Evolutionary conservation across 2,113 vertebrate genomes (phyloP), one percentile per base, ranked within the genome.

Genomic region (Helogale parvula): DNA sequence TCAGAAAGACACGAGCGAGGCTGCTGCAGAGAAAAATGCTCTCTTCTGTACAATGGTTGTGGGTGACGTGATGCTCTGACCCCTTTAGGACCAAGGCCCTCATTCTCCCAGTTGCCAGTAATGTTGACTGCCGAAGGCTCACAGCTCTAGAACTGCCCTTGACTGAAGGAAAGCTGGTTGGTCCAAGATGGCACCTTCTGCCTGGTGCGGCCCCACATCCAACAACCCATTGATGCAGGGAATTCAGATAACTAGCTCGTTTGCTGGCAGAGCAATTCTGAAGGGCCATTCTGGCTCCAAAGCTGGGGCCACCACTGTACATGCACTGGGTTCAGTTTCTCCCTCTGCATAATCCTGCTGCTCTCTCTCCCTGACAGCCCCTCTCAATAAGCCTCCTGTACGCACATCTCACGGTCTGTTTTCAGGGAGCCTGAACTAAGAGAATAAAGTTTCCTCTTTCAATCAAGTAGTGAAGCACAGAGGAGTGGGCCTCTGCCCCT

Each of bases 141-240:
- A n/a, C 23, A 81, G 72, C 25, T 66, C 31, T 2, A 19, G 65
- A 57, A 93, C 9, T 87, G 35, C 52, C 84, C 47, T 92, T 63
- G 57, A 81, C 79, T 71, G n/a, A 89, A 92, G 38, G n/a, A 60
- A 90, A 90, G 11, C 27, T 89, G 11, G 12, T 52, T 25, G 13
- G 29, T 15, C 88, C 19, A 74, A 76, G 50, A 50, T 23, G 29
- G 63, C 1, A 23, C 29, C 10, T 81, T 41, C 29, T 31, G 31
- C 41, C 27, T 50, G 41, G 31, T 52, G 33, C 38, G 35, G 45
- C n/a, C 84, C n/a, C n/a, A 35, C 45, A 50, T 15, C 15, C 41
- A 84, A 0, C 21, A 54, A 57, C 2, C 35, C 21, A 7, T 2
- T 12, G 21, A 50, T 21, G 4, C 33, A 0, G 25, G 33, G 16